These are phyloP conservation scores for Slavum lentiscoides DNA, from an alignment of 2,888 invertebrate species.

Conservation along the genomic window DNA sequence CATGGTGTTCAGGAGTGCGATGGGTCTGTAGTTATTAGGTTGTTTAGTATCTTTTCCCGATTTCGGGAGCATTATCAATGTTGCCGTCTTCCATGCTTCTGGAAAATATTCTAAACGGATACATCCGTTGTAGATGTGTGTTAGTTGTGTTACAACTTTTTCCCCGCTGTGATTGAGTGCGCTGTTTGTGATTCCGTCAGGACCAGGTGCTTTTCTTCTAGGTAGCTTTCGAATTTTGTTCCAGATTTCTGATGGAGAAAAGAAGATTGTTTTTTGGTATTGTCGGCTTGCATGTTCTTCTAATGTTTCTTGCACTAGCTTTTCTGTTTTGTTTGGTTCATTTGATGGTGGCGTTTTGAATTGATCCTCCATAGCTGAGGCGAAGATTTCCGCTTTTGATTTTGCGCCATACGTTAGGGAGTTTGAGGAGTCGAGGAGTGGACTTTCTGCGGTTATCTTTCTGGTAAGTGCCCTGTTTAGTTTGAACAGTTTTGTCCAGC, in stretches of 20 bases:
- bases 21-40: too few species aligned
- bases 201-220: background rate
- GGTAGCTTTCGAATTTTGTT: background rate
- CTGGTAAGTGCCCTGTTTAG: background rate
- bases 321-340: too few species aligned
- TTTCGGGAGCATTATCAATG: background rate
- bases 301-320: too few species aligned
- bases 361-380: background rate
- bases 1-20: too few species aligned
- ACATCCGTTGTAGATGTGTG: background rate
- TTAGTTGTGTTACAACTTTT: background rate
- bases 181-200: background rate
- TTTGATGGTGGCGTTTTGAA: background rate
- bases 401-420: background rate
- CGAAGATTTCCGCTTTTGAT: background rate
- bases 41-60: too few species aligned
- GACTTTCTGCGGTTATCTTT: background rate
- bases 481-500: background rate
- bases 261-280: background rate
- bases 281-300: background rate
- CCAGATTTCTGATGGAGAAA: background rate
- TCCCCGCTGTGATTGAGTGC: background rate
- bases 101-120: background rate
- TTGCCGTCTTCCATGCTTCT: background rate
- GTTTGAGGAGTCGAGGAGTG: background rate